These are phyloP conservation scores for Trissolcus japonicus DNA, from an alignment of 2,888 invertebrate genomes.

Conservation along the genomic window DNA sequence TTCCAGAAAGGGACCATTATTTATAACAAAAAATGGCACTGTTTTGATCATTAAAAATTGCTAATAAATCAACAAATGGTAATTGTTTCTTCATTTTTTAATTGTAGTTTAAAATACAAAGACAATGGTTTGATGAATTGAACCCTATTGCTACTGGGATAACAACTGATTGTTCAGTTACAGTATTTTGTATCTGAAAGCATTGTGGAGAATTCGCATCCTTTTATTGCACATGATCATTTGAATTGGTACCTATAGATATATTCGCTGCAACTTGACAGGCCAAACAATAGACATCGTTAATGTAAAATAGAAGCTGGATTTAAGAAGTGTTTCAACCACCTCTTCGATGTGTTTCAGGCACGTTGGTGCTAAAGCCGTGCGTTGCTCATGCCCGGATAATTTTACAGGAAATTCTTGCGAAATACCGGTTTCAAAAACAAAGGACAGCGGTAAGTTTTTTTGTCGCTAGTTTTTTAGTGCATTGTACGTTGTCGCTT, in stretches of 20 bases:
- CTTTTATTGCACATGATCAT: conserved; percentile 30
- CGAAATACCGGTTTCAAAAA: conserved; percentile 79
- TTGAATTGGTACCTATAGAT: conserved; percentile 40
- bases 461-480: conserved; percentile 38
- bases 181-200: conserved; percentile 22
- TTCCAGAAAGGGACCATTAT: neutral
- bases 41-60: neutral
- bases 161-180: conserved; percentile 32
- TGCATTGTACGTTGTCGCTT: conserved; percentile 37
- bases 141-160: conserved; percentile 15
- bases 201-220: conserved; percentile 24
- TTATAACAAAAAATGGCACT: neutral
- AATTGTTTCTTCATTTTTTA: too few species aligned
- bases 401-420: conserved; percentile 85
- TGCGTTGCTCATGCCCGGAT: conserved; percentile 83
- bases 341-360: conserved; percentile 76
- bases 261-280: conserved; percentile 29
- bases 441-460: conserved; percentile 62
- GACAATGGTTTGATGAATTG: conserved; percentile 5
- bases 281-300: conserved; percentile 44
- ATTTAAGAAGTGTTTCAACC: conserved; percentile 44
- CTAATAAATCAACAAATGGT: too few species aligned
- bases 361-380: conserved; percentile 86
- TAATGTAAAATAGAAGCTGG: conserved; percentile 46
- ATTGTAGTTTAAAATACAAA: conserved; percentile 4